phyloP scores from a whole-genome alignment of 1,140 invertebrate species.

The Papilio polyxenes region DNA sequence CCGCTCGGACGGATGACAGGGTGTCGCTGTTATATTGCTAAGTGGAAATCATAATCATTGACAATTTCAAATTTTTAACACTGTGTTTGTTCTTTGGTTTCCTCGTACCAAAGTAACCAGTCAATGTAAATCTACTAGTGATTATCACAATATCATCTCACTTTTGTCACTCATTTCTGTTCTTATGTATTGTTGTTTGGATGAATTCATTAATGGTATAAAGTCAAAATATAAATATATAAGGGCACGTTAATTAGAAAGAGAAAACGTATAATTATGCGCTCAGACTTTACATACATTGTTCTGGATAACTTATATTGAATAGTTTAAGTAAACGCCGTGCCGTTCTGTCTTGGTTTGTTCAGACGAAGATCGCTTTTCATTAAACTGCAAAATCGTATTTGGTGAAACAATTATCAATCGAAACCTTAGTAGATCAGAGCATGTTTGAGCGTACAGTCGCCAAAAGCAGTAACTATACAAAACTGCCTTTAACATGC shows the following conservation, averaged over 20 bases:
- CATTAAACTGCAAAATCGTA: neutral
- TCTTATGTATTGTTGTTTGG: neutral
- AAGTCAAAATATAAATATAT: neutral
- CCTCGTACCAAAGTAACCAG: conserved; percentile 6
- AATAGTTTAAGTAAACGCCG: conserved; percentile 67
- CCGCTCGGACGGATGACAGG: conserved; percentile 77
- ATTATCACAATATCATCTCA: neutral
- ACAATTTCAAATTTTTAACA: conserved; percentile 45
- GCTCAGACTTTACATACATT: conserved; percentile 51
- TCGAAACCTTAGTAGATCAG: neutral
- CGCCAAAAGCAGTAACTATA: no score
- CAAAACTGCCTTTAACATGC: no score
- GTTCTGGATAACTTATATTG: conserved; percentile 80
- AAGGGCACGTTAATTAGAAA: neutral
- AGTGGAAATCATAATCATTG: conserved; percentile 71
- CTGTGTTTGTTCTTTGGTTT: neutral
- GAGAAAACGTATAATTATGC: neutral
- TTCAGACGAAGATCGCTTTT: conserved; percentile 34
- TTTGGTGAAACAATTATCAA: neutral
- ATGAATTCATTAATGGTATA: neutral
- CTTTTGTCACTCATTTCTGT: neutral
- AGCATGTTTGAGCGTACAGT: neutral
- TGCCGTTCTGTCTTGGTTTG: conserved; percentile 52
- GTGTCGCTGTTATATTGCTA: conserved; percentile 78
- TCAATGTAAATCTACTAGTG: neutral